Evolutionary conservation across 2,797 vertebrate species (phyloP), one percentile per base, ranked within the genome.

Genomic region (Alfaro cultratus): DNA sequence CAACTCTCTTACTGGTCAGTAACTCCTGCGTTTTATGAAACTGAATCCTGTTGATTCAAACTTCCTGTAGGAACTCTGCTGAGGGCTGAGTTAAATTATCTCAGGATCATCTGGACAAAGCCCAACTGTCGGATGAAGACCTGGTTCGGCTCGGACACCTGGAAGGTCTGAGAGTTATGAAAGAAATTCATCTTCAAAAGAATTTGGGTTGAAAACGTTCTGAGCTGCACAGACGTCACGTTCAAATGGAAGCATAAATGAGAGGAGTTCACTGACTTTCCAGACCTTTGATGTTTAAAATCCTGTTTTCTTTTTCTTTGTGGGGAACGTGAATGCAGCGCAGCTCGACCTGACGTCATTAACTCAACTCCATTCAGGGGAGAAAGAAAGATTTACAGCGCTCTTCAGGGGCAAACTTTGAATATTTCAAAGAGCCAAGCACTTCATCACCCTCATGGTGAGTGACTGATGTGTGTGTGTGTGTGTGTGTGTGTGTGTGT

Each of bases 11-110:
- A 74, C 3, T 29, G 0, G 3, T 39, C 49, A 5, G 12, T 36
- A 43, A n/a, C 16, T 4, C 4, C 73, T 34, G 67, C 26, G 5
- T 45, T 80, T 73, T 15, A 12, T 34, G n/a, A 45, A n/a, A 57
- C 46, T 51, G 41, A 0, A 75, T 39, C 36, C 64, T 49, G 31
- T 47, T 64, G 34, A 39, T 36, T 12, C 31, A 49, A 68, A 41
- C 36, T 23, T 51, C 21, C 31, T 51, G 29, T 57, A 12, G 31
- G 11, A 74, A 26, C 15, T 29, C 13, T 36, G 2, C 16, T 26
- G n/a, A 29, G 74, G 36, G 46, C 16, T 29, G 60, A 78, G 68
- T 74, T 36, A 73, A 81, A 80, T 73, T 1, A 81, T 21, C 21
- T 5, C 34, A 55, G 49, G 64, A 41, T 73, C 26, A 6, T 34